Evolutionary conservation across 2,797 vertebrate genomes (phyloP).

Genomic region (Crenuchus spilurus): DNA sequence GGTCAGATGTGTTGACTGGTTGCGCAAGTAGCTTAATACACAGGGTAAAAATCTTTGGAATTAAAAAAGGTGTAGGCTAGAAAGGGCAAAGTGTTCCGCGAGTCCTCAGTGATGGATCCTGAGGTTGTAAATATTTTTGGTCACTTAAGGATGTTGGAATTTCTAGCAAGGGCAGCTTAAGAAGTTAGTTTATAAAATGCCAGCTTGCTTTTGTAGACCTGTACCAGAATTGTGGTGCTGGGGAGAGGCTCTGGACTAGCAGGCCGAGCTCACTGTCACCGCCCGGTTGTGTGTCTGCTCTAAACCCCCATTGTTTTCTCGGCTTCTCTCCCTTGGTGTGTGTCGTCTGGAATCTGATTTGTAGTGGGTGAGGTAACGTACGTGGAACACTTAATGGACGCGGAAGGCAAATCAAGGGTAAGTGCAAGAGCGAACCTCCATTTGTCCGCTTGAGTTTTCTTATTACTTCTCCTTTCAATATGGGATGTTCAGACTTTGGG

Average conservation of each 20-base stretch:
- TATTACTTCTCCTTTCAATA: conserved; percentile 63
- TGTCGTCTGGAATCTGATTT: conserved; percentile 99
- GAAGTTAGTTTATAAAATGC: conserved; percentile 64
- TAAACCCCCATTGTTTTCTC: conserved; percentile 99
- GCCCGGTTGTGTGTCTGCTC: conserved; percentile 94
- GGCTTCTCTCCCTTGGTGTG: conserved; percentile 99
- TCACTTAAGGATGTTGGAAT: conserved; percentile 72
- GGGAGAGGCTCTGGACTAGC: conserved; percentile 89
- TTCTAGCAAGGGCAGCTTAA: conserved; percentile 77
- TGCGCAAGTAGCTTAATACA: conserved; percentile 48
- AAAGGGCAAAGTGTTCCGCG: too few species aligned
- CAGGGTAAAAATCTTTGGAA: conserved; percentile 55
- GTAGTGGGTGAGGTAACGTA: conserved; percentile 99
- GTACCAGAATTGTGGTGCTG: conserved; percentile 91
- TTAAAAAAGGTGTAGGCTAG: too few species aligned
- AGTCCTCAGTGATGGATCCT: conserved; percentile 60
- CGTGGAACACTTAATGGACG: conserved; percentile 99
- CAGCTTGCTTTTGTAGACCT: conserved; percentile 91
- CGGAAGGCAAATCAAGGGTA: conserved; percentile 99
- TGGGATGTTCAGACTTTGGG: conserved; percentile 71
- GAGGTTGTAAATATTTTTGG: conserved; percentile 66
- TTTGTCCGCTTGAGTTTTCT: conserved; percentile 81
- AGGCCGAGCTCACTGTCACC: conserved; percentile 92
- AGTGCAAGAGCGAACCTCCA: conserved; percentile 88
- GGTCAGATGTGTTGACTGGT: conserved; percentile 57